Conservation (phyloP, 2,888 invertebrate genomes). For the Dione vanillae region DNA sequence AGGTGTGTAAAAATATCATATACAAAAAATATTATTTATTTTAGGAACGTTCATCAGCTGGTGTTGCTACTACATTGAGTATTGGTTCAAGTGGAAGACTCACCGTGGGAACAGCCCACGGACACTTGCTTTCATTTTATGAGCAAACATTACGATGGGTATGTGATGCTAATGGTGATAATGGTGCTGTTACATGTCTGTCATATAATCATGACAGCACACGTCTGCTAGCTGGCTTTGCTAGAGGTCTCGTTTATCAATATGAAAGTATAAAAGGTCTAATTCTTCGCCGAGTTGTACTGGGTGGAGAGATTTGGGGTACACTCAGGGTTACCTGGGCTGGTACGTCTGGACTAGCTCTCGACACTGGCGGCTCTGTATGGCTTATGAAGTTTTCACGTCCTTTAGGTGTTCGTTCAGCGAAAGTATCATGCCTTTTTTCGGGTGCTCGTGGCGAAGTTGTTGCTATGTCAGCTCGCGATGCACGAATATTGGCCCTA, state of each 20-base stretch:
- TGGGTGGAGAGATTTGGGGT: constrained; percentile 80
- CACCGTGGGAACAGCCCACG: constrained; percentile 97
- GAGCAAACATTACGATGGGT: constrained; percentile 96
- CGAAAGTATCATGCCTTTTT: constrained; percentile 96
- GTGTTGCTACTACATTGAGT: constrained; percentile 93
- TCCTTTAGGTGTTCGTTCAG: constrained; percentile 93
- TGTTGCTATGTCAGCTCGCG: constrained; percentile 74
- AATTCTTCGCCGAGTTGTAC: constrained; percentile 73
- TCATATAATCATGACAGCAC: constrained; percentile 95
- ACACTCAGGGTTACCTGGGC: constrained; percentile 77
- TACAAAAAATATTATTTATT: neutral
- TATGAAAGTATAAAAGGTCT: constrained; percentile 90
- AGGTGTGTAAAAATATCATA: no score
- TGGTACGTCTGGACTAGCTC: constrained; percentile 77
- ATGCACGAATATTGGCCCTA: constrained; percentile 90
- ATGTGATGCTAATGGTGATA: constrained; percentile 86
- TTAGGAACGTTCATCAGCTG: constrained; percentile 94
- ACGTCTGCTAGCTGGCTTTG: constrained; percentile 89
- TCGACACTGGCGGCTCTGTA: constrained; percentile 97
- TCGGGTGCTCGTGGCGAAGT: constrained; percentile 98
- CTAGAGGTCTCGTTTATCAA: constrained; percentile 94
- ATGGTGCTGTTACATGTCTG: constrained; percentile 92
- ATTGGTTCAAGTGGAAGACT: constrained; percentile 88
- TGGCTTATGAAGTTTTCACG: constrained; percentile 96
- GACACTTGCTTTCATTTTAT: constrained; percentile 89